Conservation (phyloP, 2,888 invertebrate species). For the Spisula subtruncata region DNA sequence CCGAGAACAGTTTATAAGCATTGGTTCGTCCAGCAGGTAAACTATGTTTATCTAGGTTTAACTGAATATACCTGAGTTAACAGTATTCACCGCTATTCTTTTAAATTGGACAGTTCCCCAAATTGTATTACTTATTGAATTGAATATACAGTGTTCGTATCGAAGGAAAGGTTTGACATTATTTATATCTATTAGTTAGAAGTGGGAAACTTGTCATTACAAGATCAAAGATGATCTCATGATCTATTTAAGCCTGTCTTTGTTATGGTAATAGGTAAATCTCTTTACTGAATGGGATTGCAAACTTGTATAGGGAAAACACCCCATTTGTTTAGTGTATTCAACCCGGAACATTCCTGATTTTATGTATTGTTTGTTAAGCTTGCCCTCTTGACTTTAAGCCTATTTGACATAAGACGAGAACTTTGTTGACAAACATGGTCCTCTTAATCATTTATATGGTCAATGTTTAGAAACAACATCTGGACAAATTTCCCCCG, state of each 20-base stretch:
- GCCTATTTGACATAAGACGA: neutral
- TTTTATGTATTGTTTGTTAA: neutral
- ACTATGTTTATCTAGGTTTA: too few species aligned
- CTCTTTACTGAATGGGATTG: neutral
- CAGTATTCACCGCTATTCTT: too few species aligned
- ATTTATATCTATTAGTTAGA: neutral
- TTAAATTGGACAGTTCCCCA: too few species aligned
- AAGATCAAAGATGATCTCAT: constrained; percentile 15
- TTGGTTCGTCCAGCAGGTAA: too few species aligned
- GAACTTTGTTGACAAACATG: neutral
- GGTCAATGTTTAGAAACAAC: neutral
- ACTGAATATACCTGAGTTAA: too few species aligned
- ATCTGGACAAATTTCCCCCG: neutral
- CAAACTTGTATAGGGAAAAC: neutral
- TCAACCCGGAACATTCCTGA: neutral
- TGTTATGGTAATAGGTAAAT: constrained; percentile 4
- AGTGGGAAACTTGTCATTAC: neutral
- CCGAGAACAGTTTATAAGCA: too few species aligned
- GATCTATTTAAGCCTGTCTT: constrained; percentile 17
- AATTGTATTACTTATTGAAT: too few species aligned
- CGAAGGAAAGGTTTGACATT: too few species aligned
- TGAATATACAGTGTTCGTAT: too few species aligned
- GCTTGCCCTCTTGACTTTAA: neutral
- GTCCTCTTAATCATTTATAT: neutral
- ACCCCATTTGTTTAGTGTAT: neutral